Base-by-base conservation (phyloP, 2,113 vertebrate species). In the Neogobius melanostomus region DNA sequence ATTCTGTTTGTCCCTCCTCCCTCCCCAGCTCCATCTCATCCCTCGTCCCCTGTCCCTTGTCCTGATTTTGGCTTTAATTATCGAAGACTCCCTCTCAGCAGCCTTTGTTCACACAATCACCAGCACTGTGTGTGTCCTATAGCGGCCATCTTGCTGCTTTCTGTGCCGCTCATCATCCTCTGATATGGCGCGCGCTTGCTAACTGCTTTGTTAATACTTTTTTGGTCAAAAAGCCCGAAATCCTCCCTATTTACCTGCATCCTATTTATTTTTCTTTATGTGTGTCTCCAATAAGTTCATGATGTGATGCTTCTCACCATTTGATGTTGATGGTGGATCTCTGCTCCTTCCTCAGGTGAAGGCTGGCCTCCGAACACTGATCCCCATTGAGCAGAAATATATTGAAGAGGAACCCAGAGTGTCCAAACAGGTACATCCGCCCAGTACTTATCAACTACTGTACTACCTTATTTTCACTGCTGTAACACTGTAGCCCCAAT, bases 341-440 rank as follows among this genome's bases (percentile, higher is more conserved):
- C 69, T 51, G 1, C 91, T 92, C 88, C 84, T 1, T 92, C 88
- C 82, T 83, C 80, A 99, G 98, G 95, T 99, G 91, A 99, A 97
- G 93, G 97, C 97, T 88, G 95, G 97, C 87, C 92, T 99, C 86
- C 92, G 93, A 92, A 98, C 98, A 54, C 87, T 99, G 91, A 95
- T 94, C 82, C 97, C 98, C 85, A 95, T 96, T 88, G 97, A 99
- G 90, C 93, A 96, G 94, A 99, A 99, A 91, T 99, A 99, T 82
- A 97, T 99, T 71, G 98, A 99, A 92, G 97, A 98, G 84, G 97
- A 99, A 89, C 93, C 95, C 86, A 94, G 92, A 92, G 95, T 99
- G 89, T 99, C 98, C 87, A 99, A 99, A 93, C 97, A 99, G 97
- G 98, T 99, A 96, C 75, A 78, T 75, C 78, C 51, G 54, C 64